Conservation (phyloP, 37 sponge, comb jelly and placozoan species). For the Hexactinellida sp. region DNA sequence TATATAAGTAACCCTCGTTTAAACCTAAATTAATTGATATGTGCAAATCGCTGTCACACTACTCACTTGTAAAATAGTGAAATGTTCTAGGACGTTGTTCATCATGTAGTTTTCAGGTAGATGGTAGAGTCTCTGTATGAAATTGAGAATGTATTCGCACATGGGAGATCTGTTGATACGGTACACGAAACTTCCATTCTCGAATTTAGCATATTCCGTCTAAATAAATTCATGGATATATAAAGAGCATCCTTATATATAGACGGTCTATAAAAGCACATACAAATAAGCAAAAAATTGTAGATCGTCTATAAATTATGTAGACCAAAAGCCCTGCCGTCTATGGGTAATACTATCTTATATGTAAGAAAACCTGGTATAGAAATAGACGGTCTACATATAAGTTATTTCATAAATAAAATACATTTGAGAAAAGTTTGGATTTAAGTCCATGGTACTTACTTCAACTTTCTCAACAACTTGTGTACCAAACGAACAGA, state of each 20-base stretch:
- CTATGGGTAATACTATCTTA: too few species aligned
- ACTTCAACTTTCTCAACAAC: constrained; percentile 98
- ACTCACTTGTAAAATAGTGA: constrained; percentile 87
- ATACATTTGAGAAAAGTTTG: not conserved
- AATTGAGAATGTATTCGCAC: constrained; percentile 95
- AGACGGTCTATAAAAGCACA: too few species aligned
- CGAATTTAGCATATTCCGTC: constrained; percentile 71
- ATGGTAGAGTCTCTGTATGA: constrained; percentile 78
- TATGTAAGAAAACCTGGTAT: too few species aligned
- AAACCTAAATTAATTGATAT: too few species aligned
- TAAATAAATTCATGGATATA: not conserved
- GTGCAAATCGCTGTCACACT: too few species aligned
- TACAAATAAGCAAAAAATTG: too few species aligned
- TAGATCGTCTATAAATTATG: too few species aligned
- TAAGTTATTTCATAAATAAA: too few species aligned
- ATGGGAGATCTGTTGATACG: constrained; percentile 76
- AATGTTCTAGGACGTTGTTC: constrained; percentile 95
- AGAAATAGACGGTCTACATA: too few species aligned
- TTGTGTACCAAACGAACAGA: constrained; percentile 95
- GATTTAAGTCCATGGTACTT: not conserved
- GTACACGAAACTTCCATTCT: constrained; percentile 59
- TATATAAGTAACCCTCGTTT: too few species aligned
- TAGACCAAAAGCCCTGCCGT: too few species aligned
- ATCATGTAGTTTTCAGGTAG: constrained; percentile 87
- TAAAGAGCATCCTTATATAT: not conserved